Base-by-base conservation (phyloP, 2,888 invertebrate genomes). In the Nebria brevicollis region DNA sequence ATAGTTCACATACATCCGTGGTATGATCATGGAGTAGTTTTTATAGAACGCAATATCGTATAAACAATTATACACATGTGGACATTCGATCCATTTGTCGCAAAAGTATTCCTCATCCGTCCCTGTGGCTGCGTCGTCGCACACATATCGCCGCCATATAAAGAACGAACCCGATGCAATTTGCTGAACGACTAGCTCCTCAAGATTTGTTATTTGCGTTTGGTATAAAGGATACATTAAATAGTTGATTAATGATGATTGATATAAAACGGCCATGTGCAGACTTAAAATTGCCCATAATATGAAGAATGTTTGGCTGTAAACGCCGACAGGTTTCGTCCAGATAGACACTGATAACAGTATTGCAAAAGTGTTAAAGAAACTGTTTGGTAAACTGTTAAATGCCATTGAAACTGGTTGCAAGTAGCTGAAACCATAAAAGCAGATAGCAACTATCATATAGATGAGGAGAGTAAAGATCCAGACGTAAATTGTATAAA, bases 211-310 rank as follows among this genome's bases (percentile, higher is more conserved):
- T 1, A 84, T 81, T 73, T 84, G 84, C 8, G 43, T 66, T n/a
- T 83, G 82, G 66, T 82, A 84, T 65, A 73, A 74, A 2, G 85
- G 84, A 11, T 76, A 80, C 13, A 84, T 78, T 43, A 85, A 77
- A 13, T 82, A 82, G 70, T 83, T 81, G 1, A 83, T 83, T 66
- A 85, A 82, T 11, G 82, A 78, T 0, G 85, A 83, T 70, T 83
- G 82, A 72, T 84, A 85, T 0, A 84, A 66, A 6, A 82, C 82
- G 43, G 66, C 79, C 15, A 84, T 64, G 70, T 83, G 82, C 6
- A 84, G 64, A 54, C 81, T 82, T 43, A 83, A 83, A 10, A 83
- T 68, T 65, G 83, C 77, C 84, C 85, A 85, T 7, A 83, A 77
- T 70, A 82, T 64, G 77, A 82, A 81, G 66, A 84, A 78, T 26